Percentiles rank a stretch among this genome's conserved stretches.
These are phyloP conservation scores for Trissolcus japonicus DNA, from an alignment of 2,888 invertebrate genomes.

Conservation along the genomic window DNA sequence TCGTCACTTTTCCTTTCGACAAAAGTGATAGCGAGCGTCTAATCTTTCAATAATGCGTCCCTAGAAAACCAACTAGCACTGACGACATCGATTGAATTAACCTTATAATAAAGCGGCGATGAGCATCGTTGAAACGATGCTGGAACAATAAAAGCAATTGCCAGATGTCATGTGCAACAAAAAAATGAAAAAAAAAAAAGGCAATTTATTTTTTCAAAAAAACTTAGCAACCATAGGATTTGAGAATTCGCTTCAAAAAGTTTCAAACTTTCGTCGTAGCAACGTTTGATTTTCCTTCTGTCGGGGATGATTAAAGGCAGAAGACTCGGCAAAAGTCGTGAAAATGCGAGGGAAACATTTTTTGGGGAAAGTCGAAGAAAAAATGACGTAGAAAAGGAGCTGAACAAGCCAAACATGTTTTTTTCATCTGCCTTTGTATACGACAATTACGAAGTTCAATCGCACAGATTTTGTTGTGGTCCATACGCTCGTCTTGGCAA, in stretches of 20 bases:
- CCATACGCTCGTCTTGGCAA: constrained; percentile 60
- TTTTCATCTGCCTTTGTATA: constrained; percentile 30
- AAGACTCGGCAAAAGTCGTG: constrained; percentile 2
- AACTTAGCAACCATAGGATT: too few species aligned
- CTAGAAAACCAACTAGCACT: not conserved
- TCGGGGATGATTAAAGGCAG: not conserved
- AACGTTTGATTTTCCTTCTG: too few species aligned
- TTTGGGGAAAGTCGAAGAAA: not conserved
- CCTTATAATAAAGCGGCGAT: not conserved
- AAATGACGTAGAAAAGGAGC: not conserved
- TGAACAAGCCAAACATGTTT: constrained; percentile 25
- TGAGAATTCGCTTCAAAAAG: too few species aligned
- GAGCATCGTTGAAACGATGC: not conserved
- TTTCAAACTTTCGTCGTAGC: too few species aligned
- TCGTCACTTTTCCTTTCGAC: constrained; percentile 49
- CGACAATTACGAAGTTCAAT: constrained; percentile 45
- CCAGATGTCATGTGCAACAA: not conserved
- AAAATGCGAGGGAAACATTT: not conserved
- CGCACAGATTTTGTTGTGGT: constrained; percentile 49
- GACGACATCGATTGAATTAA: not conserved
- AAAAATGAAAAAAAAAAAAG: too few species aligned
- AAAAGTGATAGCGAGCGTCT: constrained; percentile 23
- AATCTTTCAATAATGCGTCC: constrained; percentile 32
- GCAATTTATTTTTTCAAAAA: too few species aligned
- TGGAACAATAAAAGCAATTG: not conserved